Evolutionary conservation across 2,797 vertebrate species (phyloP).

Genomic region (Lacerta agilis): DNA sequence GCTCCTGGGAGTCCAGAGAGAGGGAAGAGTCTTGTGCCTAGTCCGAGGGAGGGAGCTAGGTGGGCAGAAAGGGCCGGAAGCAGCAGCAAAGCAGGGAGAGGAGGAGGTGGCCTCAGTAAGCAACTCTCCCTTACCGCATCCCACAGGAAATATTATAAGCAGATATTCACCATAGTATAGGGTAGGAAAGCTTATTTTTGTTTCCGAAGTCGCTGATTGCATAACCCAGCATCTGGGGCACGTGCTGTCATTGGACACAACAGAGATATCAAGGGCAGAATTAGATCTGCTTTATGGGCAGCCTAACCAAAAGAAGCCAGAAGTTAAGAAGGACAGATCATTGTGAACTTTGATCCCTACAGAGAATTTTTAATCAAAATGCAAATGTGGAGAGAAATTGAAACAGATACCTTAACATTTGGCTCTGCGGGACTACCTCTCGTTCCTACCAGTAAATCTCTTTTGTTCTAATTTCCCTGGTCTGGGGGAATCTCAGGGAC

Average conservation of each 20-base stretch:
- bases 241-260: neutral
- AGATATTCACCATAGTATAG: neutral
- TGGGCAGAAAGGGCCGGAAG: too few relatives aligned
- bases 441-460: neutral
- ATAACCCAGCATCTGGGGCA: neutral
- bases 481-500: neutral
- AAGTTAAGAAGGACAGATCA: neutral
- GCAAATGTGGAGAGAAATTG: constrained; percentile 6
- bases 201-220: neutral
- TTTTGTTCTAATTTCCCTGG: neutral
- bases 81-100: too few relatives aligned
- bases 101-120: too few relatives aligned
- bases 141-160: neutral
- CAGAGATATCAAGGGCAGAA: neutral
- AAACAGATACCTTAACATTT: constrained; percentile 1
- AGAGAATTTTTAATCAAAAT: constrained; percentile 3
- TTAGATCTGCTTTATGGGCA: constrained; percentile 8
- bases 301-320: neutral
- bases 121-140: too few relatives aligned
- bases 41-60: too few relatives aligned
- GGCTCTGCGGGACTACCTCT: neutral
- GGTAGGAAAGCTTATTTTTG: neutral
- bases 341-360: neutral
- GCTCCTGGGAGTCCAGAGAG: too few relatives aligned
- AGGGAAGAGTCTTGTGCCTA: too few relatives aligned